Percentiles rank a stretch among this genome's conserved stretches.
These are phyloP conservation scores for Microvelia longipes DNA, from an alignment of 1,140 invertebrate species.

Conservation along the genomic window DNA sequence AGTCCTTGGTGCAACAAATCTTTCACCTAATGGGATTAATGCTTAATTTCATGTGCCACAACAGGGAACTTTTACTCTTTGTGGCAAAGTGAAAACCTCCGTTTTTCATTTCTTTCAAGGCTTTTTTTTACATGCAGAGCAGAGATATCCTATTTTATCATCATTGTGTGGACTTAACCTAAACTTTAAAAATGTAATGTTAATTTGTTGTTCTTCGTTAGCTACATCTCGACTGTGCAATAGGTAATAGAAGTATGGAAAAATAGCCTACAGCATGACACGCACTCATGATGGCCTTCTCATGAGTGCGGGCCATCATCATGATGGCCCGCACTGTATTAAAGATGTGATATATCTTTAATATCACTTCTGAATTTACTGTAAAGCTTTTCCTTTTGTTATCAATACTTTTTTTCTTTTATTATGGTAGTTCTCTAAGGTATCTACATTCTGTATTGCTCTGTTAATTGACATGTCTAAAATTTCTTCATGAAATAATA, in stretches of 20 bases:
- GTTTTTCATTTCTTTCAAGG: not conserved
- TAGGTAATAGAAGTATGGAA: not conserved
- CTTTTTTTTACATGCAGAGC: not conserved
- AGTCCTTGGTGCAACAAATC: not conserved
- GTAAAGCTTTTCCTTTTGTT: too few species aligned
- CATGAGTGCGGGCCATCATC: too few species aligned
- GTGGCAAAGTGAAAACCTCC: not conserved
- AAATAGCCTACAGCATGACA: not conserved
- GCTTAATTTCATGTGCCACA: not conserved
- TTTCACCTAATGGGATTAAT: not conserved
- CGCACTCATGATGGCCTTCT: not conserved
- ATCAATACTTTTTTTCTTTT: too few species aligned
- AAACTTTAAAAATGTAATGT: not conserved
- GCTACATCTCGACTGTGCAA: not conserved
- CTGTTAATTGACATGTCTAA: too few species aligned
- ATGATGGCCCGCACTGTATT: too few species aligned
- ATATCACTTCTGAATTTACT: too few species aligned
- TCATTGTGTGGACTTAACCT: not conserved
- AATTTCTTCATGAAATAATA: too few species aligned
- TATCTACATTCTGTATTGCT: too few species aligned
- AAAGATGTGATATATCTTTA: too few species aligned
- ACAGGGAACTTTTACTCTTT: not conserved
- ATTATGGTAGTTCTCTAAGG: too few species aligned
- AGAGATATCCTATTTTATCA: not conserved
- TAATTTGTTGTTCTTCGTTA: not conserved